Evolutionary conservation across 2,888 invertebrate genomes (phyloP).

Genomic region (Drosophila prolongata): DNA sequence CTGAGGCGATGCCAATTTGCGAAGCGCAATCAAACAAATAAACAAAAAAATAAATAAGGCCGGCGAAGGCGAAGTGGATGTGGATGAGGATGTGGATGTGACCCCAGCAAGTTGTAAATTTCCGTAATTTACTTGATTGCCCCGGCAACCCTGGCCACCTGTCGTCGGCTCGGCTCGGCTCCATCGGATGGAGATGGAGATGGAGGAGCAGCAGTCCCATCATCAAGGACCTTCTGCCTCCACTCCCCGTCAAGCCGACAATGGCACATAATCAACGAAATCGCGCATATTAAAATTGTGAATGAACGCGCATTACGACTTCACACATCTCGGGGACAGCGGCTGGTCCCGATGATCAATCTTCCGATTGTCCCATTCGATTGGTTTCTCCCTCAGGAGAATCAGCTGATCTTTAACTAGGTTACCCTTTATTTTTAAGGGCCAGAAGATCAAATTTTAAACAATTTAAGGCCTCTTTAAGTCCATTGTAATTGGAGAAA

Average conservation of each 20-base stretch:
- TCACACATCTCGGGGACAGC: not conserved
- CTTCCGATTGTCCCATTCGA: not conserved
- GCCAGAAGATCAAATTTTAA: too few species aligned
- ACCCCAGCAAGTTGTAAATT: constrained; percentile 62
- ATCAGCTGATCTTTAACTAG: not conserved
- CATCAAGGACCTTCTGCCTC: not conserved
- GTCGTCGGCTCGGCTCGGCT: constrained; percentile 20
- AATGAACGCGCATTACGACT: constrained; percentile 21
- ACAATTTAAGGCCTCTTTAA: too few species aligned
- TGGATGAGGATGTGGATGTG: constrained; percentile 28
- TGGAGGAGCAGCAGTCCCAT: not conserved
- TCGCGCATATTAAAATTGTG: constrained; percentile 54
- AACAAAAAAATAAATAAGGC: constrained; percentile 32
- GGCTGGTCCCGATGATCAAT: not conserved
- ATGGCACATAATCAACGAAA: constrained; percentile 55
- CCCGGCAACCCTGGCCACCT: constrained; percentile 46
- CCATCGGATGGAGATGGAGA: not conserved
- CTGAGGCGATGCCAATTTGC: constrained; percentile 58
- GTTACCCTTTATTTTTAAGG: too few species aligned
- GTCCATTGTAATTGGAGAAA: too few species aligned
- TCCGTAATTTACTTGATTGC: constrained; percentile 65
- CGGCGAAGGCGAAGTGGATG: not conserved
- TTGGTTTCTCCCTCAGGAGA: not conserved
- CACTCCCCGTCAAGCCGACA: constrained; percentile 26
- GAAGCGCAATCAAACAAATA: constrained; percentile 59